Conservation (phyloP, 2,888 invertebrate genomes). For the Noctua fimbriata region DNA sequence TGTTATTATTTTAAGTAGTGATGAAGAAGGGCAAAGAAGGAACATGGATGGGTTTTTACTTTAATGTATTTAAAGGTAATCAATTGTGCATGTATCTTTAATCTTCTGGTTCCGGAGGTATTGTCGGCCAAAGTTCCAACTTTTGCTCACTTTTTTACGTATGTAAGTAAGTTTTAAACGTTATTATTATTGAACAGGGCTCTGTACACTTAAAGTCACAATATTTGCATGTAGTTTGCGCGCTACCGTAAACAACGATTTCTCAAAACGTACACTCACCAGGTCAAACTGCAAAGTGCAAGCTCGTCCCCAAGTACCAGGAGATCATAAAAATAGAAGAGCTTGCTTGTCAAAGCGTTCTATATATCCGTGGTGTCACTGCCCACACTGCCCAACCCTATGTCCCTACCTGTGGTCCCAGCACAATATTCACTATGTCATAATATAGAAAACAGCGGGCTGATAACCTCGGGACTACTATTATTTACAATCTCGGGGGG, state of each 20-base stretch:
- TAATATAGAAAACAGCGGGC: not conserved
- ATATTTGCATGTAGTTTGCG: not conserved
- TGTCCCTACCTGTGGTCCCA: not conserved
- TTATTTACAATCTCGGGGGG: not conserved
- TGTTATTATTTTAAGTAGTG: too few species aligned
- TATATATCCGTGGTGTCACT: constrained; percentile 24
- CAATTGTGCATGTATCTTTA: too few species aligned
- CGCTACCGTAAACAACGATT: not conserved
- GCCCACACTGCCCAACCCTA: constrained; percentile 23
- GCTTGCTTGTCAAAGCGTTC: not conserved
- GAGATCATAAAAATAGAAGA: constrained; percentile 13
- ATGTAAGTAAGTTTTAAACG: not conserved
- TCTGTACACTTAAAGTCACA: not conserved
- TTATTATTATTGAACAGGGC: not conserved
- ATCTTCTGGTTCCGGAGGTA: too few species aligned
- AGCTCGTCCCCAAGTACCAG: constrained; percentile 17
- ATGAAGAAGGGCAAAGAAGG: too few species aligned
- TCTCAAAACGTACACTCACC: constrained; percentile 1
- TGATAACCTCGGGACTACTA: constrained; percentile 22
- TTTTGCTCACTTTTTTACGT: not conserved
- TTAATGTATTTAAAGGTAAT: too few species aligned
- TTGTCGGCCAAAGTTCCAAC: not conserved
- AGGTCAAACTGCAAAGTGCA: not conserved
- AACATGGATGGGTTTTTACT: too few species aligned
- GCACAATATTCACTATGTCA: constrained; percentile 11